Evolutionary conservation across 1,140 invertebrate species (phyloP), one percentile per base, ranked within the genome.

Genomic region (Aradophagus sp.): DNA sequence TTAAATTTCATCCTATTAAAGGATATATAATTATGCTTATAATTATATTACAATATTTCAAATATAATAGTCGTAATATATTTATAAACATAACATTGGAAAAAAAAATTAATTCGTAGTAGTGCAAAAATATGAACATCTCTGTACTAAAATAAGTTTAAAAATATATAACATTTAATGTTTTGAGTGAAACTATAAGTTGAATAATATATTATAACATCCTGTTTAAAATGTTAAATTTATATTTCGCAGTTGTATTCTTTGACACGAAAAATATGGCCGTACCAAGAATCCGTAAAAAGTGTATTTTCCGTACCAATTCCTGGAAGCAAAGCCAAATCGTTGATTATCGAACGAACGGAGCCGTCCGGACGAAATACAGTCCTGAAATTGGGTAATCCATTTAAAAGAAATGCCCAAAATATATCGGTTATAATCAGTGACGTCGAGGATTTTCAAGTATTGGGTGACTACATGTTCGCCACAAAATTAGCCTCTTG

Each of bases 401-500:
- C 44, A 87, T 87, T 56, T 71, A 44, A 47, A 6, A 65, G 56
- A 56, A 19, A 36, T 6, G 79, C 35, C 55, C 38, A 76, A 58
- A 76, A 80, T 35, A 83, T 87, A 17, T 81, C 84, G 16, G 81
- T 88, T 5, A 81, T 93, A 16, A 90, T 94, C 19, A 84, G 86
- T 0, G 88, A 91, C 63, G 90, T 95, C 4, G 89, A 92, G 76
- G 92, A 96, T 74, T 95, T 97, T 82, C 91, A 93, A 78, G 88
- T 95, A 2, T 91, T 89, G 77, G 93, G 90, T 5, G 92, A 95
- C 62, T 96, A 92, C 77, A 91, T 95, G 89, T 96, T 97, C 86
- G 94, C 91, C 0, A 93, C 91, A 0, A 79, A 74, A 58, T 0
- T 41, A 1, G 13, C 34, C 23, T 36, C 62, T 1, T 67, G 56